A percentile compares a stretch with the other conserved stretches of the same genome.
Conservation (phyloP, 2,888 invertebrate species). For the Ophion obscuratus region DNA sequence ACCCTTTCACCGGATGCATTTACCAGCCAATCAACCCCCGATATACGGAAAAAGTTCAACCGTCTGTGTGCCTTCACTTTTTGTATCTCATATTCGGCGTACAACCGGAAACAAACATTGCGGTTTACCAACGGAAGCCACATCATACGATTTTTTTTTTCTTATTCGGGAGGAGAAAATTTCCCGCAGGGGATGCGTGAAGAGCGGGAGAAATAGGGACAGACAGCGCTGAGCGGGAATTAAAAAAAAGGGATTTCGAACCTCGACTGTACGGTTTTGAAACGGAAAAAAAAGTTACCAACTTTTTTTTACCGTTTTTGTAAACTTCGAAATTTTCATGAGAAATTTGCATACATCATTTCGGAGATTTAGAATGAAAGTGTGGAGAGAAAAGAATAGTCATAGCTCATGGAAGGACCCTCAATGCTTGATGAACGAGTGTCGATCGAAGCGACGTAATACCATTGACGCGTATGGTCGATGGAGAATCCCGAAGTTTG, state of each 20-base stretch:
- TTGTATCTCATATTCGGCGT: neutral
- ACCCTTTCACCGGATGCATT: conserved; percentile 18
- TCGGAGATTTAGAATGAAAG: too few species aligned
- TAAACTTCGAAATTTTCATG: neutral
- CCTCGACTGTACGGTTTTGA: neutral
- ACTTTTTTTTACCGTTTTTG: neutral
- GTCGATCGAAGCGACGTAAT: neutral
- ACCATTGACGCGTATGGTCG: neutral
- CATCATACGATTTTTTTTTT: neutral
- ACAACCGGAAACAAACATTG: neutral
- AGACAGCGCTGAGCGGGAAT: too few species aligned
- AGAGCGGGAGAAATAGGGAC: neutral
- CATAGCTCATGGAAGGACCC: too few species aligned
- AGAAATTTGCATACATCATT: neutral
- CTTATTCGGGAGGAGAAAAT: neutral
- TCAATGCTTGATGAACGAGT: neutral
- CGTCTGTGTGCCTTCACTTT: neutral
- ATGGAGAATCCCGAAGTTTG: neutral
- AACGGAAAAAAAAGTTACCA: neutral
- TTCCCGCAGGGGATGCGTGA: neutral
- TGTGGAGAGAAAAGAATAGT: neutral
- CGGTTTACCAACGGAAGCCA: neutral
- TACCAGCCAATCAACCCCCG: conserved; percentile 35
- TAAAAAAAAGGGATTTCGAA: neutral
- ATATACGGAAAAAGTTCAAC: conserved; percentile 21